Evolutionary conservation across 2,113 vertebrate genomes (phyloP).

Genomic region (Dromas ardeola): DNA sequence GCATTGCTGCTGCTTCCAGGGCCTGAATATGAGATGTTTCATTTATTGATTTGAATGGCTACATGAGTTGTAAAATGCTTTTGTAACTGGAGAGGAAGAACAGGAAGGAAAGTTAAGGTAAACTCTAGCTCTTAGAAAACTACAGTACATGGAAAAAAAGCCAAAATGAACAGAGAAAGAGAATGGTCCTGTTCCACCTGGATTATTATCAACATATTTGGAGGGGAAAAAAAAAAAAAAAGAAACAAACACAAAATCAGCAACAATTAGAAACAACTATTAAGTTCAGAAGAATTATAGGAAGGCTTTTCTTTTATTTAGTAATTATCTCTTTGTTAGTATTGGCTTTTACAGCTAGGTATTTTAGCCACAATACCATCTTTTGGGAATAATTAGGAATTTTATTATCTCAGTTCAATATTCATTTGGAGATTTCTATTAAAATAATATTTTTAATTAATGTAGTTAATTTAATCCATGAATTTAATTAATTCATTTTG

Average conservation of each 20-base stretch:
- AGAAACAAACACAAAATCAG: background rate
- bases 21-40: background rate
- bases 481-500: background rate
- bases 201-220: background rate
- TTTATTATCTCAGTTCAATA: conserved; percentile 26
- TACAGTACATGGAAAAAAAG: background rate
- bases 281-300: background rate
- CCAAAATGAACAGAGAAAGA: background rate
- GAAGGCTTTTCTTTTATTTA: background rate
- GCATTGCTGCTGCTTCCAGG: background rate
- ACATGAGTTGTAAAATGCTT: background rate
- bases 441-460: conserved; percentile 23
- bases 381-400: background rate
- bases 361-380: background rate
- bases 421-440: conserved; percentile 10
- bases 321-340: background rate
- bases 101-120: no score
- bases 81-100: background rate
- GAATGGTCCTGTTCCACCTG: background rate
- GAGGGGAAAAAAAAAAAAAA: background rate
- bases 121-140: background rate
- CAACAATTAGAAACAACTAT: background rate
- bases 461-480: background rate
- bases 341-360: background rate
- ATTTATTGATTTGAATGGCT: background rate